Percentiles rank a stretch among this genome's conserved stretches.
phyloP scores from a whole-genome alignment of 2,888 invertebrate species.

The Agonopterix alstromeriana region DNA sequence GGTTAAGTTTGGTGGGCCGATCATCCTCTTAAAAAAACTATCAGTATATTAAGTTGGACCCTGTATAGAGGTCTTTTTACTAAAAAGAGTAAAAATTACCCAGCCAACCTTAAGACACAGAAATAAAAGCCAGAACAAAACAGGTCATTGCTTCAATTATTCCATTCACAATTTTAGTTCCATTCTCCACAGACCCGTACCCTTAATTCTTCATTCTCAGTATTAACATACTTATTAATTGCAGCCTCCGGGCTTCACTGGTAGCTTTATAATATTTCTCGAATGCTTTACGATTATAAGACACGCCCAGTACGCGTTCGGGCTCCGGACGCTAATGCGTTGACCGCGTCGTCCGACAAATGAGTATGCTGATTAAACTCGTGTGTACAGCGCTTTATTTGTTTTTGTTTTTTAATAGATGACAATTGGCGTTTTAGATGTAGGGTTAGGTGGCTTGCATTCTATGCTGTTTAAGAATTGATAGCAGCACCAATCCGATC shows the following conservation, averaged over 20 bases:
- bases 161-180: neutral
- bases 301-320: conserved; percentile 53
- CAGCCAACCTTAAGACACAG: too few species aligned
- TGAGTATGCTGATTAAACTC: conserved; percentile 61
- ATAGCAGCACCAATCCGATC: too few species aligned
- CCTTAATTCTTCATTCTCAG: conserved; percentile 25
- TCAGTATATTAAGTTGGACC: too few species aligned
- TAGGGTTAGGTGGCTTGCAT: too few species aligned
- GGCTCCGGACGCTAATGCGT: conserved; percentile 36
- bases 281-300: conserved; percentile 51
- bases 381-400: conserved; percentile 40
- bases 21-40: too few species aligned
- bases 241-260: conserved; percentile 61
- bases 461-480: too few species aligned
- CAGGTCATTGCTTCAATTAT: too few species aligned
- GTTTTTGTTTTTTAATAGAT: conserved; percentile 13
- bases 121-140: too few species aligned
- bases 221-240: conserved; percentile 72
- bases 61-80: too few species aligned
- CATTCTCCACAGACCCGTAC: neutral
- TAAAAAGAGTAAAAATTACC: too few species aligned
- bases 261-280: conserved; percentile 67
- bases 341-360: conserved; percentile 47
- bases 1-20: too few species aligned
- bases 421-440: too few species aligned